Percentiles rank a stretch among this genome's conserved stretches.
Evolutionary conservation across 2,888 invertebrate species (phyloP).

Genomic region (Oscheius onirici): DNA sequence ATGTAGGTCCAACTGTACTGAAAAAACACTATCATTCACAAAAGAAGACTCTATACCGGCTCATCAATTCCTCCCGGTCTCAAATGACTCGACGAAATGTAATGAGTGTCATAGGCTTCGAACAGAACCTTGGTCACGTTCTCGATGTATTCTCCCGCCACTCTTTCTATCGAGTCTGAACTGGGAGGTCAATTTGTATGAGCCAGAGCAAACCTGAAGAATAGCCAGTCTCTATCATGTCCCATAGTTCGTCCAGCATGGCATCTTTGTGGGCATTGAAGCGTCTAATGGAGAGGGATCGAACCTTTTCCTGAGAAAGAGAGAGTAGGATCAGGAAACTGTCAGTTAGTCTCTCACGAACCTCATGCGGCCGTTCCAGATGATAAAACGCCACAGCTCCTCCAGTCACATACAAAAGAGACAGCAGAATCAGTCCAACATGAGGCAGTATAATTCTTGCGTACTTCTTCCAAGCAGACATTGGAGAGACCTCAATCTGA

Average conservation of each 20-base stretch:
- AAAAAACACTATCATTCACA: slow-evolving; percentile 7
- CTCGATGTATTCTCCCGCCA: slow-evolving; percentile 66
- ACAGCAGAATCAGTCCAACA: slow-evolving; percentile 69
- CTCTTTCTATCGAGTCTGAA: slow-evolving; percentile 42
- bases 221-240: slow-evolving; percentile 48
- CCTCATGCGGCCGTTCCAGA: slow-evolving; percentile 69
- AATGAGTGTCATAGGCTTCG: slow-evolving; percentile 71
- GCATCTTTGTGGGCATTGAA: slow-evolving; percentile 56
- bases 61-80: slow-evolving; percentile 44
- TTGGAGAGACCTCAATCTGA: slow-evolving; percentile 58
- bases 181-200: not conserved
- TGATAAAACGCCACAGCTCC: slow-evolving; percentile 70
- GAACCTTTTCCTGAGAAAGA: slow-evolving; percentile 40
- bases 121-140: slow-evolving; percentile 69
- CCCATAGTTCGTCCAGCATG: slow-evolving; percentile 66
- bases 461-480: slow-evolving; percentile 70
- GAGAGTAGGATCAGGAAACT: not conserved
- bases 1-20: slow-evolving; percentile 68
- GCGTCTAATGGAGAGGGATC: slow-evolving; percentile 49
- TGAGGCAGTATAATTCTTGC: slow-evolving; percentile 70
- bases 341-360: slow-evolving; percentile 29
- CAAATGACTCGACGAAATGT: slow-evolving; percentile 64
- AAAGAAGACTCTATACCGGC: slow-evolving; percentile 34
- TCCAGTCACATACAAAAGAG: slow-evolving; percentile 66
- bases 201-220: slow-evolving; percentile 37